phyloP scores from a whole-genome alignment of 2,888 invertebrate species.

The Chesias legatella region DNA sequence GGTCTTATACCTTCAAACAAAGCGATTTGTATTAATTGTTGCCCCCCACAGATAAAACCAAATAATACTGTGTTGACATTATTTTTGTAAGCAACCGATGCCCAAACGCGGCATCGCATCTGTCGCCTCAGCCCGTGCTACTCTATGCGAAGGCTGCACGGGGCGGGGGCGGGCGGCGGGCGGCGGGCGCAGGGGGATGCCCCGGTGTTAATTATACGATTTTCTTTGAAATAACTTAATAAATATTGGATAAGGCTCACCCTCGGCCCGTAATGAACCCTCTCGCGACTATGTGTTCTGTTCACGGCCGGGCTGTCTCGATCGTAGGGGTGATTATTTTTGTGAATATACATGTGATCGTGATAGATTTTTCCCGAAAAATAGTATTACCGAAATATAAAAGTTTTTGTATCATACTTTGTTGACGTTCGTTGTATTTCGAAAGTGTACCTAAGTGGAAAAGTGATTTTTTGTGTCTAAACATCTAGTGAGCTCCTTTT shows the following conservation, averaged over 20 bases:
- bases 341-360: conserved; percentile 2
- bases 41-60: too few species aligned
- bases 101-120: conserved; percentile 8
- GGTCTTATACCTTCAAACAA: too few species aligned
- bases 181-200: too few species aligned
- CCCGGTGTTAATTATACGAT: conserved; percentile 77
- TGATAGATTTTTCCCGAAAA: not conserved
- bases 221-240: conserved; percentile 80
- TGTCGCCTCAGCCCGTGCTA: conserved; percentile 14
- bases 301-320: conserved; percentile 10
- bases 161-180: conserved; percentile 36
- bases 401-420: too few species aligned
- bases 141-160: conserved; percentile 33
- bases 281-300: conserved; percentile 28
- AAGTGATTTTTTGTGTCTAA: too few species aligned
- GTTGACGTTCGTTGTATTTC: too few species aligned
- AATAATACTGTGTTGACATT: too few species aligned
- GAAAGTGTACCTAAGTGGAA: too few species aligned
- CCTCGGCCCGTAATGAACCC: conserved; percentile 59
- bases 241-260: conserved; percentile 77
- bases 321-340: conserved; percentile 9
- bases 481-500: too few species aligned
- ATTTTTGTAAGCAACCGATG: not conserved
- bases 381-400: too few species aligned
- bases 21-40: too few species aligned